Base-by-base conservation (phyloP, 2,888 invertebrate genomes). In the Leucophora obtusa region DNA sequence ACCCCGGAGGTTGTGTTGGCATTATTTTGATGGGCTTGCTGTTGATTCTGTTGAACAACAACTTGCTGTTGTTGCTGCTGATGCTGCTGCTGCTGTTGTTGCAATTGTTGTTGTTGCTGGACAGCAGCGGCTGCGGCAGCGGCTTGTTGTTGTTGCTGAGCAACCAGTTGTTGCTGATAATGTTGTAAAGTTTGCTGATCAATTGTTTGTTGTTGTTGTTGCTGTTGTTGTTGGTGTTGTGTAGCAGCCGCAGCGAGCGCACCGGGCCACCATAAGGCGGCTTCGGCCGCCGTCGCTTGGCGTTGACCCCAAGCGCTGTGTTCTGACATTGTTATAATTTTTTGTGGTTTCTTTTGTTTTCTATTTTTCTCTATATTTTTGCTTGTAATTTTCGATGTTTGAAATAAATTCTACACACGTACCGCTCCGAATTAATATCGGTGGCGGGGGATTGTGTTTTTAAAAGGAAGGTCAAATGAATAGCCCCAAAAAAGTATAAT, bases 281-380 rank as follows among this genome's bases (percentile, higher is more conserved):
- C 92, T 88, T 93, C 93, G 87, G 92, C 85, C 70, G 84, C 83
- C 78, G 86, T 84, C 83, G 86, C 92, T 83, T 85, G 85, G 85
- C 92, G 91, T 90, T 92, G 92, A 89, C 93, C 93, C 92, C 93
- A 93, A 91, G 92, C 92, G 88, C 93, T 92, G 91, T 93, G 92
- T 91, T 93, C 93, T 91, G 93, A 93, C 93, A 93, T 93, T 47
- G 38, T 38, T 59, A 70, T 60, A 63, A 73, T 65, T 65, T 76
- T 69, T 28, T 81, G 65, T 18, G 71, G 71, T 60, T 47, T 60
- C 50, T 74, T 79, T 69, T 79, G 74, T 66, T 79, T 79, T 33
- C 74, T 47, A 47, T 47, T 54, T 72, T 78, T 78, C 66, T 72
- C 77, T 72, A 78, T 60, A 60, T 47, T 76, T 76, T 76, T 63